phyloP scores from a whole-genome alignment of 2,113 vertebrate genomes.

The Recurvirostra avosetta region DNA sequence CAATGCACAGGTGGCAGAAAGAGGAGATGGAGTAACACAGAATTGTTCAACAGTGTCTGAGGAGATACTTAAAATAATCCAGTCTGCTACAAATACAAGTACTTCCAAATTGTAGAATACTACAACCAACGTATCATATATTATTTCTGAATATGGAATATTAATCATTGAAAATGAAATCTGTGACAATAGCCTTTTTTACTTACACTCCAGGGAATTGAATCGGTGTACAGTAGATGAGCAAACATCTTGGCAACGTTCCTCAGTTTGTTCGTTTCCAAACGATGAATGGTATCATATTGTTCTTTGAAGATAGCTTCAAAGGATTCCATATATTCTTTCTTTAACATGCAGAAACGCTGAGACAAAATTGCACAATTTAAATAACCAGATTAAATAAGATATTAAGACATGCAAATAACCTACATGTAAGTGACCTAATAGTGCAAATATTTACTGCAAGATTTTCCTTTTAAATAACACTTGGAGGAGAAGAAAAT shows the following conservation, averaged over 20 bases:
- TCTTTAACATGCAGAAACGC: conserved; percentile 97
- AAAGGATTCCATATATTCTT: conserved; percentile 98
- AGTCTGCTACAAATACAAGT: neutral
- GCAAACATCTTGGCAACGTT: conserved; percentile 98
- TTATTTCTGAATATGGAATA: neutral
- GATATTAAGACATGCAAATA: neutral
- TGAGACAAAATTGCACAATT: conserved; percentile 49
- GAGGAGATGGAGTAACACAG: neutral
- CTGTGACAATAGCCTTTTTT: neutral
- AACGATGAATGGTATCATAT: conserved; percentile 95
- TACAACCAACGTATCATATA: neutral
- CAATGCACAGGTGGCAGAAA: neutral
- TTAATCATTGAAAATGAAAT: neutral
- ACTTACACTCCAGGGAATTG: conserved; percentile 97
- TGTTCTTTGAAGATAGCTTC: conserved; percentile 96
- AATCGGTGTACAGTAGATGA: conserved; percentile 96
- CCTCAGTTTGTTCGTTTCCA: conserved; percentile 97
- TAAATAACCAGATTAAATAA: neutral
- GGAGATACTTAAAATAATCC: neutral
- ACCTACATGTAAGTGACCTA: neutral
- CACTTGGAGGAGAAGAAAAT: neutral
- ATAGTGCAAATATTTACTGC: neutral
- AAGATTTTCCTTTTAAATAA: neutral
- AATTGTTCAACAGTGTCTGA: neutral
- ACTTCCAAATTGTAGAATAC: neutral